Evolutionary conservation across 92 coral and sea anemone species (phyloP).

Genomic region (Micromussa lordhowensis): DNA sequence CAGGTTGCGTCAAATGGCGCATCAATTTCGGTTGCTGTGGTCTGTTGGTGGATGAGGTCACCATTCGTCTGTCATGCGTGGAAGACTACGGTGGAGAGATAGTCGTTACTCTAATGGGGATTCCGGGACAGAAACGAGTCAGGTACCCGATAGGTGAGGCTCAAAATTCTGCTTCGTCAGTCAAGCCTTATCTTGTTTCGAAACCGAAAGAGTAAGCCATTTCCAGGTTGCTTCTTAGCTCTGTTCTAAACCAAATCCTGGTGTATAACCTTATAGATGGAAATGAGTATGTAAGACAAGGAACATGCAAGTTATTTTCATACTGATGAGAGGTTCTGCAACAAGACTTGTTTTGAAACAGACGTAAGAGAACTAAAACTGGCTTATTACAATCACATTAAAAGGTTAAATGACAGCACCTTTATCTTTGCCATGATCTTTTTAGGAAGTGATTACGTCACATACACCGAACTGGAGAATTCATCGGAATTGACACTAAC

Average conservation of each 20-base stretch:
- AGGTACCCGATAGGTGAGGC: constrained; percentile 86
- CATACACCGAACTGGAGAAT: constrained; percentile 84
- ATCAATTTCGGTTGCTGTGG: constrained; percentile 91
- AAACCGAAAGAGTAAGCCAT: neutral
- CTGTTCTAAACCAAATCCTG: too few relatives aligned
- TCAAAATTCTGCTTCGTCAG: neutral
- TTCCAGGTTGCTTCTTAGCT: too few relatives aligned
- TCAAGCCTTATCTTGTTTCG: neutral
- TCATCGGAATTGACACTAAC: constrained; percentile 75
- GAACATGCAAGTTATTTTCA: too few relatives aligned
- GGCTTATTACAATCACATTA: too few relatives aligned
- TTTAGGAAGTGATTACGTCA: constrained; percentile 81
- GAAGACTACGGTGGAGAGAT: constrained; percentile 88
- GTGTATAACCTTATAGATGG: too few relatives aligned
- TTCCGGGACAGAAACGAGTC: constrained; percentile 69
- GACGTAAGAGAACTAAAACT: too few relatives aligned
- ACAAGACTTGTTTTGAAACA: too few relatives aligned
- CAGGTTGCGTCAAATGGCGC: constrained; percentile 89
- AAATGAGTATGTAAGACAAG: too few relatives aligned
- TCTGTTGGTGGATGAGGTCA: constrained; percentile 90
- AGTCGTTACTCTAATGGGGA: constrained; percentile 79
- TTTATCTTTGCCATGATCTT: neutral
- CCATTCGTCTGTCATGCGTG: constrained; percentile 72
- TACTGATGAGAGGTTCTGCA: too few relatives aligned
- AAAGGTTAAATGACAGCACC: too few relatives aligned